phyloP scores from a whole-genome alignment of 37 sponge, comb jelly and placozoan species.

The Diacarnus erythraeanus region DNA sequence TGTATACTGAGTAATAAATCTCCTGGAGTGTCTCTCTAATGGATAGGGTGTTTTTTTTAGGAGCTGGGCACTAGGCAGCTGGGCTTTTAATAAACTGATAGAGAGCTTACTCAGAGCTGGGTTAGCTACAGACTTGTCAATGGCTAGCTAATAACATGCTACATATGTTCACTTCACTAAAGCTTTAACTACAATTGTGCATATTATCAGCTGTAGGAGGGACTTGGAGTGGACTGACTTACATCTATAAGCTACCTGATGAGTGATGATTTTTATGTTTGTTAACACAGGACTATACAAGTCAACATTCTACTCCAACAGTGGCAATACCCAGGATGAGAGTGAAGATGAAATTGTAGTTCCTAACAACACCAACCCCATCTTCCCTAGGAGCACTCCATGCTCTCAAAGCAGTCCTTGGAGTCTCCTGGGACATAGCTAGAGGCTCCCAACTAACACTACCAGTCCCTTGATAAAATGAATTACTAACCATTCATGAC shows the following conservation, averaged over 20 bases:
- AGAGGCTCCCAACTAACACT: background rate
- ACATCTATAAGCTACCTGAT: background rate
- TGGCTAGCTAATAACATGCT: too few relatives aligned
- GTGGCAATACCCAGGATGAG: background rate
- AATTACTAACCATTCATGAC: background rate
- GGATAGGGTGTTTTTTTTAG: too few relatives aligned
- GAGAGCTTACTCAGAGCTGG: too few relatives aligned
- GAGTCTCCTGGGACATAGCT: background rate
- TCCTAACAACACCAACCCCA: constrained; percentile 2
- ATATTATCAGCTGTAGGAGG: too few relatives aligned
- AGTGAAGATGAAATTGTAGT: background rate
- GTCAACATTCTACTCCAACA: constrained; percentile 14
- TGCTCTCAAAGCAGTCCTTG: constrained; percentile 19
- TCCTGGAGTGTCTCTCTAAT: too few relatives aligned
- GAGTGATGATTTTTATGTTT: background rate
- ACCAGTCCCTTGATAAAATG: background rate
- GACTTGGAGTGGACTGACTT: too few relatives aligned
- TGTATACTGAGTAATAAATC: too few relatives aligned
- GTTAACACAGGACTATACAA: constrained; percentile 22
- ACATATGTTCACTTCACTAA: too few relatives aligned
- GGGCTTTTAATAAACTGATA: too few relatives aligned
- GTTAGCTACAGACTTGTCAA: too few relatives aligned
- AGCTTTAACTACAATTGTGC: too few relatives aligned
- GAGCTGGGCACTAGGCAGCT: too few relatives aligned
- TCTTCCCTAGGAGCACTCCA: background rate